These are phyloP conservation scores for Bombyx mandarina DNA, from an alignment of 1,140 invertebrate species.

Conservation along the genomic window DNA sequence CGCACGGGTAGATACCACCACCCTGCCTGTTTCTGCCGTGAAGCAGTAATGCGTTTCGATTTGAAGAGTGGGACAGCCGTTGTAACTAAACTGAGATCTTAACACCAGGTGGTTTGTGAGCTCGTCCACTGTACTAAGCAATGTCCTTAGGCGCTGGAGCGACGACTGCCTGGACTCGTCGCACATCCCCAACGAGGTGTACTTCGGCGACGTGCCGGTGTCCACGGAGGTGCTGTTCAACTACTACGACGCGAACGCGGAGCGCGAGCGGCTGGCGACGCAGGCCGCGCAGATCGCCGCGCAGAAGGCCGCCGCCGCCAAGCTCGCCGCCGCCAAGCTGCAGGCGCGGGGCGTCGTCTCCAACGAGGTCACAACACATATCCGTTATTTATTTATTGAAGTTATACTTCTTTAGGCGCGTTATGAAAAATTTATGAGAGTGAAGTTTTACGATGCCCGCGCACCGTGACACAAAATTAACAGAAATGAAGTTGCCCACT, in stretches of 20 bases:
- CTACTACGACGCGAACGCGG: conserved; percentile 66
- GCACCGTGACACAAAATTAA: too few relatives aligned
- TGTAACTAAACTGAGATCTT: too few relatives aligned
- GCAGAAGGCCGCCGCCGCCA: conserved; percentile 59
- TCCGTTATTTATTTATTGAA: background rate
- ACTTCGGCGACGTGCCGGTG: conserved; percentile 68
- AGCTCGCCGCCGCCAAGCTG: conserved; percentile 43
- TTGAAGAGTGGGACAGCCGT: too few relatives aligned
- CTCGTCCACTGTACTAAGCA: too few relatives aligned
- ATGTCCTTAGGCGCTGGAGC: conserved; percentile 58
- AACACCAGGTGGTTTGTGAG: too few relatives aligned
- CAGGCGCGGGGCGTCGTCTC: conserved; percentile 31
- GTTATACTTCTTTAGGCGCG: too few relatives aligned
- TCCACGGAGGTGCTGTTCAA: conserved; percentile 62
- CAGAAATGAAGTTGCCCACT: too few relatives aligned
- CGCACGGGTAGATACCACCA: too few relatives aligned
- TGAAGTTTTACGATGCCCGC: too few relatives aligned
- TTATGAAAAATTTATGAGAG: too few relatives aligned
- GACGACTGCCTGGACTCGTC: conserved; percentile 68
- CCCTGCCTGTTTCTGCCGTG: too few relatives aligned
- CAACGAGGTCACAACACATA: conserved; percentile 25
- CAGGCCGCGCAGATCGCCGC: conserved; percentile 59
- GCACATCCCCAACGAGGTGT: conserved; percentile 68
- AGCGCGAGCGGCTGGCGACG: conserved; percentile 51
- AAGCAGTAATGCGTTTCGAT: too few relatives aligned